Conservation (phyloP, 2,113 vertebrate species). For the Cyanoderma ruficeps region DNA sequence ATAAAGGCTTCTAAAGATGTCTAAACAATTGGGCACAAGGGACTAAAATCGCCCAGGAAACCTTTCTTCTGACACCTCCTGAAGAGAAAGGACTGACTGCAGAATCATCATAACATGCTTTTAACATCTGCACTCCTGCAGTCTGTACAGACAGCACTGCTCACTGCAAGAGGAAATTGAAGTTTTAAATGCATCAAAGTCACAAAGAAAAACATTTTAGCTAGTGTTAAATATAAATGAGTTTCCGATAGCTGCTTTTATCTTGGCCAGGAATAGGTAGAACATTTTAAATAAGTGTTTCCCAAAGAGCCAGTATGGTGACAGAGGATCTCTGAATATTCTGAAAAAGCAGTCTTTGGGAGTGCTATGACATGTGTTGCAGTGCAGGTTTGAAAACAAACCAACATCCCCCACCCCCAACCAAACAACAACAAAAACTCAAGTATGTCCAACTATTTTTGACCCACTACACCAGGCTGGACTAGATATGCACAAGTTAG, state of each 20-base stretch:
- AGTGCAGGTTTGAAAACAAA: background rate
- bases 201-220: conserved; percentile 28
- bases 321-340: background rate
- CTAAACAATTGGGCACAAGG: conserved; percentile 7
- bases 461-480: background rate
- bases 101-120: background rate
- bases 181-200: conserved; percentile 6
- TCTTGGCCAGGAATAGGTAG: background rate
- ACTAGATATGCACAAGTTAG: background rate
- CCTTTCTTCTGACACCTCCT: background rate
- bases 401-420: too few relatives aligned
- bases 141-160: background rate
- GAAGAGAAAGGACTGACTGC: background rate
- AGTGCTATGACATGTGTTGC: background rate
- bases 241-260: conserved; percentile 4
- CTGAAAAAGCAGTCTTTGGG: background rate
- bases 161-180: background rate
- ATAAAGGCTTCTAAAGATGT: background rate
- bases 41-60: background rate
- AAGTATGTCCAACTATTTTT: background rate
- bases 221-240: conserved; percentile 28
- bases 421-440: background rate
- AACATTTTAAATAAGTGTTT: conserved; percentile 15
- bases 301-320: background rate
- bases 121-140: background rate